Evolutionary conservation across 2,797 vertebrate genomes (phyloP).

Genomic region (Enteromius unitaeniatus): DNA sequence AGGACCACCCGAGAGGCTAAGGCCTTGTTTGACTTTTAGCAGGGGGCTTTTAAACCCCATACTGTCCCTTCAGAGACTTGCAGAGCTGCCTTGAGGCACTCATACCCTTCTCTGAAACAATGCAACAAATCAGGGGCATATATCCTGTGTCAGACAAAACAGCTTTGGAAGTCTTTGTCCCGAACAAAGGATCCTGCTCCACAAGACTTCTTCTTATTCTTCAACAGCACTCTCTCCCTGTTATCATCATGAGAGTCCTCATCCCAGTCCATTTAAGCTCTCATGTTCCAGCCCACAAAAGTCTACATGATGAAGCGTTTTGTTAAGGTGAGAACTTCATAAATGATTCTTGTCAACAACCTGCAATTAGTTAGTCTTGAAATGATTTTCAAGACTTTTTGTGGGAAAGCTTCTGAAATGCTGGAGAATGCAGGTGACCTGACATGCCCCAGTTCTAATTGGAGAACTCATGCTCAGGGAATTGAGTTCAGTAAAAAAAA

Average conservation of each 20-base stretch:
- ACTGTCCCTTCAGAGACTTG: conserved; percentile 18
- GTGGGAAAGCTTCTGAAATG: conserved; percentile 52
- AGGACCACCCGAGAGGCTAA: conserved; percentile 49
- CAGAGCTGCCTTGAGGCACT: conserved; percentile 31
- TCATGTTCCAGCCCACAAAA: conserved; percentile 36
- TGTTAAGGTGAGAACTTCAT: conserved; percentile 56
- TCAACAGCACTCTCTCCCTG: conserved; percentile 13
- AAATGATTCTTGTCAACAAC: conserved; percentile 65
- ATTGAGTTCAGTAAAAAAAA: neutral
- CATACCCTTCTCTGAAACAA: conserved; percentile 35
- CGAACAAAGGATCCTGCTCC: conserved; percentile 37
- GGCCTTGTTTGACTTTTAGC: conserved; percentile 43
- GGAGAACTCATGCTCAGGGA: neutral
- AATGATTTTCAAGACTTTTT: conserved; percentile 67
- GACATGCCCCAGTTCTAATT: neutral
- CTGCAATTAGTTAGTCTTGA: conserved; percentile 66
- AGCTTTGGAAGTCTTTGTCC: conserved; percentile 13
- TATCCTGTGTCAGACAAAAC: conserved; percentile 27
- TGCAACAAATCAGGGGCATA: conserved; percentile 26
- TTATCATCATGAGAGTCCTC: conserved; percentile 21
- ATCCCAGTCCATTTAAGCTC: conserved; percentile 4
- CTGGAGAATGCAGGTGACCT: conserved; percentile 26
- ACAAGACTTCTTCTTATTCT: conserved; percentile 31
- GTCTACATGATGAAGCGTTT: conserved; percentile 25
- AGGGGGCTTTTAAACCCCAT: conserved; percentile 41